phyloP scores from a whole-genome alignment of 2,113 vertebrate genomes.

The Australoheros scitulus region DNA sequence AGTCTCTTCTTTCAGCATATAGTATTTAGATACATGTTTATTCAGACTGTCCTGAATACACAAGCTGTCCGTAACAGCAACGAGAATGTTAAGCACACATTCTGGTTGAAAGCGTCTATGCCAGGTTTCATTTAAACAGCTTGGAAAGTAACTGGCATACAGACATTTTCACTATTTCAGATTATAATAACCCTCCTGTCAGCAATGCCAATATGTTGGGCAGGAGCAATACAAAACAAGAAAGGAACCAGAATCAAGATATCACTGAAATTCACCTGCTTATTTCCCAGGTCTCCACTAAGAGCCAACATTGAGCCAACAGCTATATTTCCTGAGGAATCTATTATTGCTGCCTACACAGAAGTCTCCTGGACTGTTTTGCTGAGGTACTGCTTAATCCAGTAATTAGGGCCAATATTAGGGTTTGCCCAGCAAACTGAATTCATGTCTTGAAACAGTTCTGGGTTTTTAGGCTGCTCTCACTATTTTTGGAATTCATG shows the following conservation, averaged over 20 bases:
- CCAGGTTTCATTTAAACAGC: background rate
- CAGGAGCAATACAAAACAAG: background rate
- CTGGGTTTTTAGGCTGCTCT: background rate
- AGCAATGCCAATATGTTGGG: background rate
- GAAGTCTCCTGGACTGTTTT: background rate
- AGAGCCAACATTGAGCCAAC: background rate
- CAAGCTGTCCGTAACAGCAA: background rate
- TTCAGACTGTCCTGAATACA: background rate
- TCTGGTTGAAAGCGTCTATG: background rate
- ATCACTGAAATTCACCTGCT: background rate
- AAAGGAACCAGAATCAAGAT: background rate
- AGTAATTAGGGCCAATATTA: background rate
- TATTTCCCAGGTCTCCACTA: background rate
- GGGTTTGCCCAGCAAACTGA: background rate
- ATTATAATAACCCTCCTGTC: conserved; percentile 2
- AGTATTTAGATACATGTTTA: background rate
- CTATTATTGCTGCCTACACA: background rate
- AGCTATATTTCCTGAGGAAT: background rate
- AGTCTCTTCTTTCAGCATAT: background rate
- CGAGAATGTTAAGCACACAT: background rate
- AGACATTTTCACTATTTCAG: background rate
- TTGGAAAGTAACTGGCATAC: background rate
- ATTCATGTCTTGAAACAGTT: background rate
- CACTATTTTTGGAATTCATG: background rate
- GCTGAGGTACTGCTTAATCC: background rate